phyloP scores from a whole-genome alignment of 2,888 invertebrate genomes.

The Sinodicranocentrus sp. region DNA sequence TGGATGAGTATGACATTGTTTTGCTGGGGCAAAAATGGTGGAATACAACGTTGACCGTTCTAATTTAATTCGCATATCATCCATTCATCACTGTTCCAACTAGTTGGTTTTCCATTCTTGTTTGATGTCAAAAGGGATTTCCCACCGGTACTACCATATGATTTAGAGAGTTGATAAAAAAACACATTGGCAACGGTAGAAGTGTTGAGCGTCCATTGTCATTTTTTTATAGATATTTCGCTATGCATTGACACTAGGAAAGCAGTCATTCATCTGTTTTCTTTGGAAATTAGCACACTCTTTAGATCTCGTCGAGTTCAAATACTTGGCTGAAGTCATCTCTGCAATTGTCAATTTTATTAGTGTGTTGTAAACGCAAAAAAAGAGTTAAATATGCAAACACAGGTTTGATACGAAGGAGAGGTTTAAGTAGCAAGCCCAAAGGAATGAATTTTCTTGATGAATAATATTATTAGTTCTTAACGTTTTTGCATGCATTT shows the following conservation, averaged over 20 bases:
- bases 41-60: constrained; percentile 21
- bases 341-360: not conserved
- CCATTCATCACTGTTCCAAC: constrained; percentile 46
- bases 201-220: not conserved
- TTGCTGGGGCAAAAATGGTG: not conserved
- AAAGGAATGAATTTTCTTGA: not conserved
- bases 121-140: constrained; percentile 65
- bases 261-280: constrained; percentile 26
- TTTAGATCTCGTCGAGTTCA: not conserved
- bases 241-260: constrained; percentile 8
- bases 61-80: constrained; percentile 64
- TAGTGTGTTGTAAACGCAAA: not conserved
- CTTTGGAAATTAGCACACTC: constrained; percentile 24
- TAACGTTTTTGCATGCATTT: not conserved
- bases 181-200: constrained; percentile 9
- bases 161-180: constrained; percentile 30
- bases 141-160: constrained; percentile 42
- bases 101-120: constrained; percentile 51
- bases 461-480: not conserved
- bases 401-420: not conserved
- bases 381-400: not conserved
- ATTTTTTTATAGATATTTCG: not conserved
- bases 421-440: not conserved
- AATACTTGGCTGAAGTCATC: constrained; percentile 8
- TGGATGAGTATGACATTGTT: not conserved